Conservation (phyloP, 2,888 invertebrate genomes). For the Trachelus stipa region DNA sequence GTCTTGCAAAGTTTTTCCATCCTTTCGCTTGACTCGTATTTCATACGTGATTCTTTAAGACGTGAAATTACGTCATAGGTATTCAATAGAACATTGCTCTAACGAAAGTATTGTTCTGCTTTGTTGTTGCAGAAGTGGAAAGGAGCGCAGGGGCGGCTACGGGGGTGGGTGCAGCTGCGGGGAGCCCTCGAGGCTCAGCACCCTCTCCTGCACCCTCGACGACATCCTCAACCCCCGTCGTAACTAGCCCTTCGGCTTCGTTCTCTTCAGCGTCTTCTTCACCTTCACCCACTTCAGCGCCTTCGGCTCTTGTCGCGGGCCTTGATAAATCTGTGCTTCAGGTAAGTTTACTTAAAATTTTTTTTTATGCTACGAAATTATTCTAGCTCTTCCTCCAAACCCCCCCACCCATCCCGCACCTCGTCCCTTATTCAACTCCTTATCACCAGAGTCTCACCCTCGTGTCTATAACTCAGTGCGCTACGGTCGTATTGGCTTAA, state of each 20-base stretch:
- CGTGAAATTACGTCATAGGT: background rate
- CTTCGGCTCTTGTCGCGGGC: constrained; percentile 72
- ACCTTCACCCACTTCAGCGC: constrained; percentile 64
- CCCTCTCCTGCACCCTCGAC: constrained; percentile 53
- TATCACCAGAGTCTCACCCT: background rate
- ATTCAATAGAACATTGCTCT: background rate
- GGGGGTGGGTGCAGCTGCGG: constrained; percentile 52
- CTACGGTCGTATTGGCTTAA: background rate
- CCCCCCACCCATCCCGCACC: background rate
- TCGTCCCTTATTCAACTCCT: background rate
- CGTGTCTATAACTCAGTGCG: background rate
- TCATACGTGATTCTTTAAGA: background rate
- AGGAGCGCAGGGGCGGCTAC: constrained; percentile 50
- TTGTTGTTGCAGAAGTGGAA: constrained; percentile 54
- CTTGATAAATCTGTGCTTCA: constrained; percentile 81
- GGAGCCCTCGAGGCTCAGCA: constrained; percentile 53
- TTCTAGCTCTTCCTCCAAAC: constrained; percentile 9
- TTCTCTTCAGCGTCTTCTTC: constrained; percentile 43
- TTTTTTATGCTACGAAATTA: background rate
- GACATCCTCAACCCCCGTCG: constrained; percentile 59
- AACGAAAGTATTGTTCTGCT: constrained; percentile 15
- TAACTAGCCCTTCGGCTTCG: constrained; percentile 64
- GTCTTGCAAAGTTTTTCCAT: background rate
- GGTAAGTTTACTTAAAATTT: constrained; percentile 64
- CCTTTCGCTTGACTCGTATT: background rate